A percentile compares a stretch with the other conserved stretches of the same genome.
These are phyloP conservation scores for Eupithecia exiguata DNA, from an alignment of 2,888 invertebrate species.

Conservation along the genomic window DNA sequence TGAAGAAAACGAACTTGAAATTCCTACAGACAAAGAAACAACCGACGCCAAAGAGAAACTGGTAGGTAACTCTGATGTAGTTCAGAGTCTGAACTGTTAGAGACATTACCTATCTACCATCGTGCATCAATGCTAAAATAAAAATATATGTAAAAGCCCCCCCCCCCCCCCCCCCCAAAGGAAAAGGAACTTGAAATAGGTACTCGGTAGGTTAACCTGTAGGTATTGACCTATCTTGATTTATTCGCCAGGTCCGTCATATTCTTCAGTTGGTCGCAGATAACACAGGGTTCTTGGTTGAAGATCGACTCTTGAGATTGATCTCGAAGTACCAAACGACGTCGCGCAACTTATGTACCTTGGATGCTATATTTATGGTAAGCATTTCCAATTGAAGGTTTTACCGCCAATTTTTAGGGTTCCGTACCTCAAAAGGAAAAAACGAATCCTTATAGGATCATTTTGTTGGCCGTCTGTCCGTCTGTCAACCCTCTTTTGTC, in stretches of 20 bases:
- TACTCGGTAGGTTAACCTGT: too few species aligned
- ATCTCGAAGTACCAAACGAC: slow-evolving; percentile 85
- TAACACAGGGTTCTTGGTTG: slow-evolving; percentile 89
- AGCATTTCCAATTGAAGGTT: slow-evolving; percentile 36
- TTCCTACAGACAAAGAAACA: slow-evolving; percentile 5
- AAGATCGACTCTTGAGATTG: slow-evolving; percentile 86
- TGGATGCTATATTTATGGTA: slow-evolving; percentile 91
- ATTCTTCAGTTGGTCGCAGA: slow-evolving; percentile 87
- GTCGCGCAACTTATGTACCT: slow-evolving; percentile 87
- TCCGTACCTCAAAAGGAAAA: too few species aligned
- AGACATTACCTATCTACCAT: too few species aligned
- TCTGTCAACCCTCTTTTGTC: too few species aligned
- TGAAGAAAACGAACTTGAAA: slow-evolving; percentile 1
- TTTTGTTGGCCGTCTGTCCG: too few species aligned
- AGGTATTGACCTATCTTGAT: not conserved
- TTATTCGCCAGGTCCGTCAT: slow-evolving; percentile 75
- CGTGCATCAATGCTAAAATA: too few species aligned
- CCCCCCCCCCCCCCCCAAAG: too few species aligned
- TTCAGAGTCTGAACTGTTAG: not conserved
- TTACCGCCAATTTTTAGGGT: too few species aligned
- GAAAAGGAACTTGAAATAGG: too few species aligned
- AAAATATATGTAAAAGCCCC: too few species aligned
- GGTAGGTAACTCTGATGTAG: slow-evolving; percentile 44
- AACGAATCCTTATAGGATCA: too few species aligned
- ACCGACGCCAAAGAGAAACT: slow-evolving; percentile 58